Percentiles rank a stretch among this genome's conserved stretches.
Evolutionary conservation across 2,888 invertebrate genomes (phyloP).

Genomic region (Tethea ocularis): DNA sequence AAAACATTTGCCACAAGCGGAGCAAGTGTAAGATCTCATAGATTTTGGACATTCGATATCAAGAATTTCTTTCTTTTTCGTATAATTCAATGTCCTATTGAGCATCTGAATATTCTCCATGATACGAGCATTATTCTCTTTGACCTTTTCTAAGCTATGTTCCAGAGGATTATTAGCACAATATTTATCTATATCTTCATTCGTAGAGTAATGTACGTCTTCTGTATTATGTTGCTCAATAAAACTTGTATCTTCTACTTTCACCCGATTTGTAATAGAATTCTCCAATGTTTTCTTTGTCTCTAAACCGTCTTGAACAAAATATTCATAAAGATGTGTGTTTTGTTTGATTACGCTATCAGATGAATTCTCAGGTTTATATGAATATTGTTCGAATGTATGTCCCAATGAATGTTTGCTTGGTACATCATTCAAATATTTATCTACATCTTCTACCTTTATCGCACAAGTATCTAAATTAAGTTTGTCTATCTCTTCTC

Average conservation of each 20-base stretch:
- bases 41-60: slow-evolving; percentile 63
- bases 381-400: background rate
- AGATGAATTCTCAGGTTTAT: background rate
- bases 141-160: slow-evolving; percentile 73
- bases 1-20: slow-evolving; percentile 75
- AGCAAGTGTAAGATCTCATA: slow-evolving; percentile 65
- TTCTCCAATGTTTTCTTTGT: background rate
- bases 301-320: background rate
- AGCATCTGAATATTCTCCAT: slow-evolving; percentile 79
- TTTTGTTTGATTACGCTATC: background rate
- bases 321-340: background rate
- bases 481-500: slow-evolving; percentile 53
- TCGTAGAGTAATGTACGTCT: background rate
- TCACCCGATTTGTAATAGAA: background rate
- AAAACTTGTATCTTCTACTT: background rate
- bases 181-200: slow-evolving; percentile 7
- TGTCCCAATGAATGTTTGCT: background rate
- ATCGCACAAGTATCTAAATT: slow-evolving; percentile 68
- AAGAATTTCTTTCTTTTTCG: slow-evolving; percentile 73
- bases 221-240: slow-evolving; percentile 7
- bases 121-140: slow-evolving; percentile 76
- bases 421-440: slow-evolving; percentile 9
- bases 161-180: slow-evolving; percentile 53
- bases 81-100: slow-evolving; percentile 72
- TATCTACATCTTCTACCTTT: slow-evolving; percentile 38